Evolutionary conservation across 2,888 invertebrate species (phyloP).

Genomic region (Polietes domitor): DNA sequence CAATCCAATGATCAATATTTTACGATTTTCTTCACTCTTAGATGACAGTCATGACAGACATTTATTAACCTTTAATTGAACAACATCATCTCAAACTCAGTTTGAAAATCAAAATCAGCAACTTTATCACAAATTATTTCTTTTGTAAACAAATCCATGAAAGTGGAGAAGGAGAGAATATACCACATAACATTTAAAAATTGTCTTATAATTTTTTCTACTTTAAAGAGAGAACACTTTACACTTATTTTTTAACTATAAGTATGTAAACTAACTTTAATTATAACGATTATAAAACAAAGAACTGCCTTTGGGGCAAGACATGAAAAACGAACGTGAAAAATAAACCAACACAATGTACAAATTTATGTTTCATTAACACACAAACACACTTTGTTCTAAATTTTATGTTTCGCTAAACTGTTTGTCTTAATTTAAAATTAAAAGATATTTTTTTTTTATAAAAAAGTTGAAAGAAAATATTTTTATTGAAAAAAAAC

Average conservation of each 20-base stretch:
- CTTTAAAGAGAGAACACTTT: slow-evolving; percentile 18
- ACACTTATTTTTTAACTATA: slow-evolving; percentile 32
- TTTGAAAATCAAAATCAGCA: too few relatives aligned
- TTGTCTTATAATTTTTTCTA: slow-evolving; percentile 3
- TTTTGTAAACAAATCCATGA: too few relatives aligned
- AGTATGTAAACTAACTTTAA: slow-evolving; percentile 46
- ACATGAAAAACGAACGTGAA: slow-evolving; percentile 25
- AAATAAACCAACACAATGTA: slow-evolving; percentile 59
- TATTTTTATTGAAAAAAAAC: neutral
- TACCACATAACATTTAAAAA: too few relatives aligned
- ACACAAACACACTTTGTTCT: slow-evolving; percentile 29
- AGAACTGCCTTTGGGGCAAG: slow-evolving; percentile 3
- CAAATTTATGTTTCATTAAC: slow-evolving; percentile 63
- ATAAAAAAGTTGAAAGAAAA: slow-evolving; percentile 13
- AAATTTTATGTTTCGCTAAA: slow-evolving; percentile 61
- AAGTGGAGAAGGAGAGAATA: neutral
- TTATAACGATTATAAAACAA: slow-evolving; percentile 31
- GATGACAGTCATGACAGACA: too few relatives aligned
- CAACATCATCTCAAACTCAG: too few relatives aligned
- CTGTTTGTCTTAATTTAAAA: slow-evolving; percentile 17
- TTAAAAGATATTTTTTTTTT: slow-evolving; percentile 28
- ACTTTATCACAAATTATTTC: too few relatives aligned
- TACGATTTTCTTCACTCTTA: too few relatives aligned
- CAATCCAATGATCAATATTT: too few relatives aligned
- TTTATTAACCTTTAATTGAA: too few relatives aligned